phyloP scores from a whole-genome alignment of 2,888 invertebrate genomes.

The Polia nebulosa region DNA sequence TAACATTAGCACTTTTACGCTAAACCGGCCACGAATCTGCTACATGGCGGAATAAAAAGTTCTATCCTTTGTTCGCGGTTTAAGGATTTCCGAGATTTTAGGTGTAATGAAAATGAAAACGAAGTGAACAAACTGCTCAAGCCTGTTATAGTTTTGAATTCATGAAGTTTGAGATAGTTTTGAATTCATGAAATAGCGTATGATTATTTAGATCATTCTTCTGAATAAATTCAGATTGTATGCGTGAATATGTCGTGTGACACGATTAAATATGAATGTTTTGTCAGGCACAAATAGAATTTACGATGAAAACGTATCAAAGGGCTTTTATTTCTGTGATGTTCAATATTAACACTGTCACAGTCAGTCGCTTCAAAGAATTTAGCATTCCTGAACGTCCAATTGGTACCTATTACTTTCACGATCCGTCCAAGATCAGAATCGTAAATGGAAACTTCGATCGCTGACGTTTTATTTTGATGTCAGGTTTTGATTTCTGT shows the following conservation, averaged over 20 bases:
- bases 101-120: conserved; percentile 23
- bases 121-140: background rate
- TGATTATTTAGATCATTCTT: conserved; percentile 5
- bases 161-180: background rate
- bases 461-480: conserved; percentile 63
- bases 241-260: conserved; percentile 16
- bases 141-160: background rate
- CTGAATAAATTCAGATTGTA: conserved; percentile 33
- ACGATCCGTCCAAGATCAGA: conserved; percentile 60
- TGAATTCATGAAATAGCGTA: conserved; percentile 10
- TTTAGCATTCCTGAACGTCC: conserved; percentile 61
- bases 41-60: conserved; percentile 58
- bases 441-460: conserved; percentile 64
- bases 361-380: conserved; percentile 53
- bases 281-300: conserved; percentile 44
- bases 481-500: conserved; percentile 66
- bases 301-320: conserved; percentile 43
- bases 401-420: conserved; percentile 65
- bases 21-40: conserved; percentile 61
- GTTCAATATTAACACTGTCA: conserved; percentile 56
- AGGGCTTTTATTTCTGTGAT: conserved; percentile 50
- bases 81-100: conserved; percentile 31
- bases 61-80: conserved; percentile 40
- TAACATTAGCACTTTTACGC: conserved; percentile 65
- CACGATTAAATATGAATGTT: conserved; percentile 43